Evolutionary conservation across 2,113 vertebrate genomes (phyloP), one percentile per base, ranked within the genome.

Genomic region (Thomomys bottae): DNA sequence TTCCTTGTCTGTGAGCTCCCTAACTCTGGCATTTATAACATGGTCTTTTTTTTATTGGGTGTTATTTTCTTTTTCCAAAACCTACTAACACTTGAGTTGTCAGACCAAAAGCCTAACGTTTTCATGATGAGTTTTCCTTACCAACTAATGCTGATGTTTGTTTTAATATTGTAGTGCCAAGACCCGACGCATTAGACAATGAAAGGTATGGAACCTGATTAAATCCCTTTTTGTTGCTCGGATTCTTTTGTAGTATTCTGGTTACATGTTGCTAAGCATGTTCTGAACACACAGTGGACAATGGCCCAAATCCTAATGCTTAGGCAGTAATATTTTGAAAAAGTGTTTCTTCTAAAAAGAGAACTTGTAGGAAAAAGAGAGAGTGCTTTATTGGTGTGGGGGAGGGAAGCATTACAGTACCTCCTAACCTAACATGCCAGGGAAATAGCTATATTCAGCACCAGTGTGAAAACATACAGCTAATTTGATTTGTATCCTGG

Each of bases 151-250:
- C 92, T 96, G 91, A 90, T 97, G 97, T 96, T 98, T 96, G 97
- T 97, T 97, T 97, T 97, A 97, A 96, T 97, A 40, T 98, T 98
- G 96, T 97, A 98, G 98, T 97, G 97, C 94, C 97, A 54, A 97
- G 97, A 98, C 78, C 96, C 94, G 98, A 98, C 15, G 98, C 99
- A 84, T 96, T 98, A 96, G 99, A 99, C 97, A 98, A 97, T 96
- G 99, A 99, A 97, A 99, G 99, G 99, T 99, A 98, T 96, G 98
- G 96, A 95, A 95, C 36, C 96, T 96, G 92, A 97, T 97, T 90
- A 87, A 94, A 91, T 97, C 88, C 77, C 90, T 97, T 92, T 96
- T 95, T 90, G 92, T 90, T 91, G 83, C 77, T 93, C 72, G 75
- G 89, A 94, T 86, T 95, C 78, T 94, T 45, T 84, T 94, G 72